Conservation (phyloP, 64 coral and sea anemone genomes). For the Hydrozoanthus tunicans region DNA sequence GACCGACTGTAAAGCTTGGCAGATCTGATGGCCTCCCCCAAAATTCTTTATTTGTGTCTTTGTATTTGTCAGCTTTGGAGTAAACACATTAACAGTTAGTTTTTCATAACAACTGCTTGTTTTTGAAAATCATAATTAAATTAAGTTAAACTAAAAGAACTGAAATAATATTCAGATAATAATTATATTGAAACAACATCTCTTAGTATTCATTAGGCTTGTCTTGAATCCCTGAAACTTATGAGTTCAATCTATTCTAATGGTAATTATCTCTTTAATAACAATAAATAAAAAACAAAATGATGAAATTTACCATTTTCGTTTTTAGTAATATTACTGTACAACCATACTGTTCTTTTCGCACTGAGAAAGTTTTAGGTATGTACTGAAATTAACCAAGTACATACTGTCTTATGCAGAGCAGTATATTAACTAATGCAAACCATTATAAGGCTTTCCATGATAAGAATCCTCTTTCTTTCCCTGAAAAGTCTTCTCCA, state of each 20-base stretch:
- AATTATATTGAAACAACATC: too few relatives aligned
- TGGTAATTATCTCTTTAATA: too few relatives aligned
- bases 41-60: conserved; percentile 2
- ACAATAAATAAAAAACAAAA: too few relatives aligned
- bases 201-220: too few relatives aligned
- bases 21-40: conserved; percentile 39
- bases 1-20: conserved; percentile 19
- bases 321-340: too few relatives aligned
- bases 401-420: background rate
- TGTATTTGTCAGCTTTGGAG: conserved; percentile 38
- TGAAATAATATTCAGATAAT: background rate
- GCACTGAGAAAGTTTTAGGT: too few relatives aligned
- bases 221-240: too few relatives aligned
- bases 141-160: too few relatives aligned
- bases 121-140: background rate
- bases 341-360: too few relatives aligned
- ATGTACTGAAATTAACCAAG: too few relatives aligned
- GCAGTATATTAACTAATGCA: background rate
- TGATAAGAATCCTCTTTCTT: background rate
- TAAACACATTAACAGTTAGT: background rate
- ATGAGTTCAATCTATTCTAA: too few relatives aligned
- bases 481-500: conserved; percentile 14
- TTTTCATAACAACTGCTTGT: background rate
- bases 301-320: too few relatives aligned
- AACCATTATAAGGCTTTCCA: conserved; percentile 38